Conservation (phyloP, 2,113 vertebrate genomes). For the Prinia subflava region DNA sequence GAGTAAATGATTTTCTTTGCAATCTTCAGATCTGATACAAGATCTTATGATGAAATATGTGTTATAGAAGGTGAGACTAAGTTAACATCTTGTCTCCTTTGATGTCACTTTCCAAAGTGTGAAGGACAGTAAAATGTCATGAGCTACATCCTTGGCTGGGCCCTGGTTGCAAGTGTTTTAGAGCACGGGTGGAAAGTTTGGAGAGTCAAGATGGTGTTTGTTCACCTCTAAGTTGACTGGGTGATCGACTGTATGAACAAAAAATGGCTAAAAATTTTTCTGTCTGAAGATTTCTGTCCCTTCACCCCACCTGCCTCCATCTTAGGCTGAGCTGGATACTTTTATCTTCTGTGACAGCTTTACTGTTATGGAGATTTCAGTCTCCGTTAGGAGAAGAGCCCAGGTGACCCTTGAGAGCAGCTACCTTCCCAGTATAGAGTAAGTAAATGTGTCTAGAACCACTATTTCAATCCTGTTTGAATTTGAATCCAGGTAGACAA, state of each 20-base stretch:
- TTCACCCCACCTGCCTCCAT: background rate
- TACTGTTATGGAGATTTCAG: background rate
- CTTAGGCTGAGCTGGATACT: background rate
- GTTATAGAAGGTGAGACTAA: background rate
- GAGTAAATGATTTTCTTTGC: background rate
- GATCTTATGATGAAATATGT: background rate
- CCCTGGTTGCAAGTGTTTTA: background rate
- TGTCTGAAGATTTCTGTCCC: background rate
- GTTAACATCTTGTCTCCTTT: background rate
- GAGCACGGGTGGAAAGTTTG: background rate
- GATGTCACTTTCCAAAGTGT: background rate
- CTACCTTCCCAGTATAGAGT: background rate
- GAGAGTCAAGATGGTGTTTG: background rate
- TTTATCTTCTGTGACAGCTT: background rate
- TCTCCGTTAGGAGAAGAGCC: background rate
- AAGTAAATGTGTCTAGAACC: too few species aligned
- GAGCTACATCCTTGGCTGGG: background rate
- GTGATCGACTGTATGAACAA: background rate
- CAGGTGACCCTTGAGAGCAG: background rate
- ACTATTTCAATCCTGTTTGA: background rate
- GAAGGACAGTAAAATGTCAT: background rate
- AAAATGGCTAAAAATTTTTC: background rate
- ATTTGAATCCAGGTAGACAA: background rate
- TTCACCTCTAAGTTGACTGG: background rate
- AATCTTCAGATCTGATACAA: background rate